Conservation (phyloP, 2,113 vertebrate genomes). For the Cynoglossus semilaevis region DNA sequence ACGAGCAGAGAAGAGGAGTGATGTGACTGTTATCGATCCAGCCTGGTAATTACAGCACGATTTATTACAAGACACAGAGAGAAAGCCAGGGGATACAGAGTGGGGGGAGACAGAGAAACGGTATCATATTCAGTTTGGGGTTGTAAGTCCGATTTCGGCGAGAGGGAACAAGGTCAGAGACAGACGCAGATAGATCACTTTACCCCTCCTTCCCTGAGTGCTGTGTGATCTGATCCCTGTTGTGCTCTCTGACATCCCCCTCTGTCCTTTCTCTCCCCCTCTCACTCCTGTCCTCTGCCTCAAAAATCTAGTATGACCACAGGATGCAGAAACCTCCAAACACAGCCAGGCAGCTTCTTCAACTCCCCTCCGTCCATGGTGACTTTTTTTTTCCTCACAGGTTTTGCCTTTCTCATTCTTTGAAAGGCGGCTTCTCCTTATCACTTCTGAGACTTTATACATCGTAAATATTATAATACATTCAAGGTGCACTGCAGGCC, state of each 20-base stretch:
- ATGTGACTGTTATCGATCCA: slow-evolving; percentile 72
- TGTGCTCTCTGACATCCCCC: slow-evolving; percentile 55
- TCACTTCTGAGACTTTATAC: slow-evolving; percentile 11
- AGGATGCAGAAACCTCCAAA: slow-evolving; percentile 3
- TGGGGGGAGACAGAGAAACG: neutral
- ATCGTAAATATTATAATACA: slow-evolving; percentile 50
- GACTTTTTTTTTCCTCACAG: too few species aligned
- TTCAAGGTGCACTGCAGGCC: slow-evolving; percentile 48
- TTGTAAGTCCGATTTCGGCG: neutral
- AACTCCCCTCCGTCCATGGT: neutral
- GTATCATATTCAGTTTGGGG: neutral
- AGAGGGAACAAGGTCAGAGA: neutral
- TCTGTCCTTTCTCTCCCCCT: slow-evolving; percentile 13
- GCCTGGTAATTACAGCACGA: slow-evolving; percentile 72
- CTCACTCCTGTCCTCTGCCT: slow-evolving; percentile 25
- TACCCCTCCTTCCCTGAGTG: slow-evolving; percentile 54
- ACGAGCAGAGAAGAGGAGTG: slow-evolving; percentile 59
- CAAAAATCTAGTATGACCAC: slow-evolving; percentile 31
- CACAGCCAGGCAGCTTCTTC: too few species aligned
- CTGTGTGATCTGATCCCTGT: slow-evolving; percentile 64
- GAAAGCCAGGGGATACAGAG: slow-evolving; percentile 1
- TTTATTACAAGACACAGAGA: slow-evolving; percentile 62
- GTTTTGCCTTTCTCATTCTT: too few species aligned
- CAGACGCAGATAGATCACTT: slow-evolving; percentile 68
- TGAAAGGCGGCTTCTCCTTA: too few species aligned